Evolutionary conservation across 2,888 invertebrate species (phyloP).

Genomic region (Parnassius smintheus): DNA sequence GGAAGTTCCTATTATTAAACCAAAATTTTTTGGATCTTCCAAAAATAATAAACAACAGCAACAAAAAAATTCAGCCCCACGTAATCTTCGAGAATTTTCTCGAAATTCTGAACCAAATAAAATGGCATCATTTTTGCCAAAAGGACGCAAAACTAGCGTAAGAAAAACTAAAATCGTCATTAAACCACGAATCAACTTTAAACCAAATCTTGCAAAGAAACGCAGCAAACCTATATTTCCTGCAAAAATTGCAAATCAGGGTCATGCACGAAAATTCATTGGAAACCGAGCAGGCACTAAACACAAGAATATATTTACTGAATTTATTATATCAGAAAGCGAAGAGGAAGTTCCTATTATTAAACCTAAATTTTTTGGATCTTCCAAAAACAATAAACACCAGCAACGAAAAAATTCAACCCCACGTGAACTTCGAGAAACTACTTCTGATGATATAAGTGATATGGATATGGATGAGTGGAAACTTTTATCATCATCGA

Average conservation of each 20-base stretch:
- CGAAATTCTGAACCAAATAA: no score
- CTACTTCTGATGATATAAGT: conserved; percentile 47
- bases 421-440: conserved; percentile 39
- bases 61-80: no score
- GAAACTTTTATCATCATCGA: conserved; percentile 68
- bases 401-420: conserved; percentile 35
- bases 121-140: no score
- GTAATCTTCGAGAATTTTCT: no score
- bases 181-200: no score
- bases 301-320: conserved; percentile 63
- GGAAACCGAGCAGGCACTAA: conserved; percentile 50
- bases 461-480: conserved; percentile 70
- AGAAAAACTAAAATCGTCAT: no score
- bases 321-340: conserved; percentile 64
- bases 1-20: no score
- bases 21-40: no score
- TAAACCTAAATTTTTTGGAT: conserved; percentile 55
- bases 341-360: conserved; percentile 66
- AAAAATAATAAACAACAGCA: no score
- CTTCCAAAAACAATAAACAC: conserved; percentile 44
- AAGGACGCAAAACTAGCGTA: no score
- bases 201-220: no score
- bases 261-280: conserved; percentile 54
- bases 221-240: no score
- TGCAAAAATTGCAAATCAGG: conserved; percentile 38